phyloP scores from a whole-genome alignment of 2,113 vertebrate species.

The Loxodonta africana region DNA sequence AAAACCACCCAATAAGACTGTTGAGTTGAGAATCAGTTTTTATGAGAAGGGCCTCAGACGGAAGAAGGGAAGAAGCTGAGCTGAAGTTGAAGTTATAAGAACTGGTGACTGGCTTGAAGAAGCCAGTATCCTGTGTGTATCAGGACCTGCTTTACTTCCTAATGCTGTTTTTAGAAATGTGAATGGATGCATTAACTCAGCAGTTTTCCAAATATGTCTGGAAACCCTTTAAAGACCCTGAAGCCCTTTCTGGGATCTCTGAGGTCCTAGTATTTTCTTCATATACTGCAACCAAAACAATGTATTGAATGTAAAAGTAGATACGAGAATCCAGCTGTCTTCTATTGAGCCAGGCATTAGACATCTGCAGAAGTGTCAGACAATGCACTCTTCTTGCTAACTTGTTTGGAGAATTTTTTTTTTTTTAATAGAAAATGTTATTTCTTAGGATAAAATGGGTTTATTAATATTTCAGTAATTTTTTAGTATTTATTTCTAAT shows the following conservation, averaged over 20 bases:
- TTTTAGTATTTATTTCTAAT: slow-evolving; percentile 1
- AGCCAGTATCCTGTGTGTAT: neutral
- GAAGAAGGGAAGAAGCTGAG: slow-evolving; percentile 4
- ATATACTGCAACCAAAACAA: neutral
- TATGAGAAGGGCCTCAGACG: neutral
- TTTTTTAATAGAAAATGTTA: neutral
- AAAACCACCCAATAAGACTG: neutral
- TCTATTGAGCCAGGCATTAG: neutral
- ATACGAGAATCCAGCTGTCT: neutral
- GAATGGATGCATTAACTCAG: neutral
- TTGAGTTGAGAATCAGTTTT: neutral
- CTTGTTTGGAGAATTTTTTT: slow-evolving; percentile 24
- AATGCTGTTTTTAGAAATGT: slow-evolving; percentile 26
- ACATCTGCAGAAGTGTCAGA: neutral
- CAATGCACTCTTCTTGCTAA: neutral
- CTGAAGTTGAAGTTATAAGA: neutral
- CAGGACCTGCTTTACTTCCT: neutral
- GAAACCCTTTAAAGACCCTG: slow-evolving; percentile 14
- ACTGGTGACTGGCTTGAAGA: neutral
- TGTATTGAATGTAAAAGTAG: neutral
- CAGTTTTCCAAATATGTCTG: neutral
- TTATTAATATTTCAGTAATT: neutral
- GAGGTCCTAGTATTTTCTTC: neutral
- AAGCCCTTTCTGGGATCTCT: neutral
- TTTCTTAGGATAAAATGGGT: neutral